Evolutionary conservation across 2,113 vertebrate species (phyloP), one percentile per base, ranked within the genome.

Genomic region (Regulus satrapa): DNA sequence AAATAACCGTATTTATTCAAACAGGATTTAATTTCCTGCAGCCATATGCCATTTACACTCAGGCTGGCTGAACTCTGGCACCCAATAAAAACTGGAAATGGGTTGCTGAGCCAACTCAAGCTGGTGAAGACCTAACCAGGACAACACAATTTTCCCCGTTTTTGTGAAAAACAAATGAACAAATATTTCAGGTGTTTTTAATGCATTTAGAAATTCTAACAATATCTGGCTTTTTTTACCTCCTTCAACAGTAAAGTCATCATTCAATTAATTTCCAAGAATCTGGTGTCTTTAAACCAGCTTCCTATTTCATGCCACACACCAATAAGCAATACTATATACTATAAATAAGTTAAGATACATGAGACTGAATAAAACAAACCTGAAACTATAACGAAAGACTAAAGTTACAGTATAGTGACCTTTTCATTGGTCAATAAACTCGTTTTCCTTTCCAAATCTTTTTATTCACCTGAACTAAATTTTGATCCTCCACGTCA

Each of bases 11-110:
- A 74, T 94, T 48, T 93, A 95, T 80, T 94, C 94, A 83, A 88
- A 95, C n/a, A 80, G 55, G 54, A 77, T 56, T 95, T 96, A 90
- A 74, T 82, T 95, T 97, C 92, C 59, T 91, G 84, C 87, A 89
- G 54, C 64, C 68, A 48, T 11, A 26, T 5, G 20, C 71, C 26
- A 59, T 48, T 83, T 64, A 69, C 51, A 68, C 49, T 63, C 40
- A 55, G 43, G 43, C 32, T 56, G 69, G 17, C 38, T 76, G 38
- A 93, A 51, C 45, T 45, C 69, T 36, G 41, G 31, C 45, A 77
- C 54, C 41, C 34, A 31, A 17, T 4, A 8, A 16, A 73, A 78
- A 41, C 2, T 51, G 48, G 32, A 67, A 69, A 18, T 13, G 23
- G 28, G 41, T 3, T 49, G 43, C 54, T 7, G 10, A 59, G 49